Conservation (phyloP, 2,888 invertebrate species). For the Smittia aterrima region DNA sequence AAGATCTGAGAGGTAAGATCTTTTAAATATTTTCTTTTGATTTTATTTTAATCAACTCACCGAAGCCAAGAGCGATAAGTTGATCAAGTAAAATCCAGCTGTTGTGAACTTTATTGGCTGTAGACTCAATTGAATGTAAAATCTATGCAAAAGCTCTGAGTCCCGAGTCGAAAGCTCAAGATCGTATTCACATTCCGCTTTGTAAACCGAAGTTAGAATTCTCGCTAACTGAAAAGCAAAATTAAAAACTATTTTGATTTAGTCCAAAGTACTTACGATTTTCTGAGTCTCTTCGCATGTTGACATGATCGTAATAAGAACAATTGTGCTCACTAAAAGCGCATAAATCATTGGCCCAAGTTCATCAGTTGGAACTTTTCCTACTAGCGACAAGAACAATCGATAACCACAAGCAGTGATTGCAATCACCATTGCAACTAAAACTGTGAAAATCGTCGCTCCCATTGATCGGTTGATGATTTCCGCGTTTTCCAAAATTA, state of each 20-base stretch:
- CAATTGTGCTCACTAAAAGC: background rate
- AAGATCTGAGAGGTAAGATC: background rate
- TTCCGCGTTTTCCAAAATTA: background rate
- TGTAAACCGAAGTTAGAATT: background rate
- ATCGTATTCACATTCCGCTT: conserved; percentile 16
- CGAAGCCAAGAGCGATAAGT: conserved; percentile 14
- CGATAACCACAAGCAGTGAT: conserved; percentile 14
- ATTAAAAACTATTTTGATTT: background rate
- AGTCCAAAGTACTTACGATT: background rate
- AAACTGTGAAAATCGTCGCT: background rate
- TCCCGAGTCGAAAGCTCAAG: background rate
- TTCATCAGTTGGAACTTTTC: background rate
- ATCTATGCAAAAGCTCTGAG: background rate
- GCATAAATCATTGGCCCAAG: background rate
- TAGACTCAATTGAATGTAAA: conserved; percentile 13
- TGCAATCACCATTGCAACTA: background rate
- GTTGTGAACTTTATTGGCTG: conserved; percentile 30
- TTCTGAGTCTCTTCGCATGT: conserved; percentile 2
- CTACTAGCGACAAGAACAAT: background rate
- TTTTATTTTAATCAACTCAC: background rate
- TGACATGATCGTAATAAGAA: background rate
- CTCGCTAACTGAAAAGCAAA: background rate
- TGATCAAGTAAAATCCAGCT: conserved; percentile 17
- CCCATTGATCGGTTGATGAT: conserved; percentile 10
- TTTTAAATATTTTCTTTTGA: background rate